Evolutionary conservation across 2,888 invertebrate species (phyloP), one percentile per base, ranked within the genome.

Genomic region (Scrobipalpa costella): DNA sequence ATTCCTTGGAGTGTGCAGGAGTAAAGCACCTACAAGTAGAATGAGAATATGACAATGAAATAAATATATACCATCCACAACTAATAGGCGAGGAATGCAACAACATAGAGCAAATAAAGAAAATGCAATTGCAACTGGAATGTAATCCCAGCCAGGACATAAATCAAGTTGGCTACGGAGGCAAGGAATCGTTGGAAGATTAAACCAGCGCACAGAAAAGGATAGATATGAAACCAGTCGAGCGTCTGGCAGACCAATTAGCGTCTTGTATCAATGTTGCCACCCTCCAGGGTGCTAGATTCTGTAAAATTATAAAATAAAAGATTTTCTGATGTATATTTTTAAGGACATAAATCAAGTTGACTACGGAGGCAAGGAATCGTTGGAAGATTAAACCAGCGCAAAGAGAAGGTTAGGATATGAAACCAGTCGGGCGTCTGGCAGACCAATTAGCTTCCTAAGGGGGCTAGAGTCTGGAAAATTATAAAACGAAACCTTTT

Each of bases 381-480:
- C 19, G n/a, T 21, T 21, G n/a, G 52, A 62, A 55, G 52, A 55
- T 21, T 55, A 57, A 44, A 15, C 21, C 38, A 27, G 27, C 27
- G 15, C 44, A 67, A 68, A 68, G 62, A 68, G 67, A 73, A 66
- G 64, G 68, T 71, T 71, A 73, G 74, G n/a, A 78, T 76, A 77
- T 74, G 63, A 68, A 71, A 69, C 63, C 75, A 74, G 71, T 75
- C 70, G 72, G 76, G 71, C 72, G 89, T 87, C 89, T 89, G 87
- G 83, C 79, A 49, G 49, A 34, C 60, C 60, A 60, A 60, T 60
- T 60, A 60, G 75, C 76, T 77, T 81, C 72, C 83, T 83, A 85
- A n/a, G 13, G 9, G 13, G 0, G 9, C 11, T 9, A 38, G 0
- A 49, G 5, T 6, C 2, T 17, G n/a, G n/a, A n/a, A n/a, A n/a